phyloP scores from a whole-genome alignment of 2,113 vertebrate genomes.

The Capreolus pygargus region DNA sequence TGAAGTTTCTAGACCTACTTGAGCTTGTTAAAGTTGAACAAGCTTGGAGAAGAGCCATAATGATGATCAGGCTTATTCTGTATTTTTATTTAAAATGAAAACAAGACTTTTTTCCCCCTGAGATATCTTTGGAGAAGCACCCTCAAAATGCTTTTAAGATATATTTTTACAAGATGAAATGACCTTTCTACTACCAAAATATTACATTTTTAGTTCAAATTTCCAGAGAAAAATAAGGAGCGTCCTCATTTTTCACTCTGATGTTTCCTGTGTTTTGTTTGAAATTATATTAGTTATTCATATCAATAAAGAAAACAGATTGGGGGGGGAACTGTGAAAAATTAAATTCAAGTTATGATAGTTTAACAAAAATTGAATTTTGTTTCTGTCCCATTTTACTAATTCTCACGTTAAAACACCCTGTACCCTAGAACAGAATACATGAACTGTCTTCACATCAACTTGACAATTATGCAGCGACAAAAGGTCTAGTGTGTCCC shows the following conservation, averaged over 20 bases:
- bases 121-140: not conserved
- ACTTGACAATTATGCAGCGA: conserved; percentile 36
- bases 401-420: conserved; percentile 14
- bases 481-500: conserved; percentile 5
- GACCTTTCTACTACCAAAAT: not conserved
- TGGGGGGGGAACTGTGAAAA: not conserved
- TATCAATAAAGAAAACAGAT: not conserved
- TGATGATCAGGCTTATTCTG: not conserved
- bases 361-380: not conserved
- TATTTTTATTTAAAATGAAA: not conserved
- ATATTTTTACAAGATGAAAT: not conserved
- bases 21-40: not conserved
- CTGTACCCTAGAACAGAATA: not conserved
- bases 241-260: not conserved
- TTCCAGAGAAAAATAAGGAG: not conserved
- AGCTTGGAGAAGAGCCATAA: not conserved
- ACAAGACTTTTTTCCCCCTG: not conserved
- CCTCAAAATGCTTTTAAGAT: not conserved
- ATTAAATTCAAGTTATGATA: not conserved
- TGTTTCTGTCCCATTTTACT: not conserved
- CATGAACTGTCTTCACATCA: not conserved
- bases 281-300: not conserved
- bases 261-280: not conserved
- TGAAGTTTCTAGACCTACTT: not conserved
- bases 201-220: not conserved